Base-by-base conservation (phyloP, 2,888 invertebrate genomes). In the Patella ulyssiponensis region DNA sequence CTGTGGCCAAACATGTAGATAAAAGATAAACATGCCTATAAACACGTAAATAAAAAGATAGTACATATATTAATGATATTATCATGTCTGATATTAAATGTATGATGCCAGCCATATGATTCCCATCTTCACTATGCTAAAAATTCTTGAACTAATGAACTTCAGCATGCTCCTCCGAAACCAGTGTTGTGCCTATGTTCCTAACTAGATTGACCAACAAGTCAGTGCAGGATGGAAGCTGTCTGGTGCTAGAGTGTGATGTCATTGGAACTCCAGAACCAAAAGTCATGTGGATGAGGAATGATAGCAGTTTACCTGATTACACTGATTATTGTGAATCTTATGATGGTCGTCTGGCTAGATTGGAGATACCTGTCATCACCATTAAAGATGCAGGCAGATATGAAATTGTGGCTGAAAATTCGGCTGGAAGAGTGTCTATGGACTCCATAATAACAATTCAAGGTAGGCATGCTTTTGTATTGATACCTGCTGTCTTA, bases 231-330 rank as follows among this genome's bases (percentile, higher is more conserved):
- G 85, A 86, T 23, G 84, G 85, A 2, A 87, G 87, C 75, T 81
- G 78, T 11, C 83, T 87, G 15, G 77, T 85, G 15, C 82, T 88
- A 56, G 87, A 87, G 75, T 86, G 88, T 82, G 87, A 87, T 77
- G 85, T 88, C 73, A 87, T 86, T 72, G 89, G 89, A 7, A 83
- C 86, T 4, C 89, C 89, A 1, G 81, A 85, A 77, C 88, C 87
- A 53, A 81, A 71, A 51, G 79, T 88, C 73, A 78, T 77, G 44
- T 89, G 89, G 89, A 81, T 79, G 69, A 78, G 80, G 54, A 86
- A 88, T 73, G 82, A 82, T 27, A 58, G 53, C 27, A 78, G 77
- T 27, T 74, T 88, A 12, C 72, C 71, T 3, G 79, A 80, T 15
- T 77, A 76, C 52, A 76, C 73, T 52, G 54, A 74, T 23, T 81